These are phyloP conservation scores for Pituophis catenifer DNA, from an alignment of 2,113 vertebrate species.

Conservation along the genomic window DNA sequence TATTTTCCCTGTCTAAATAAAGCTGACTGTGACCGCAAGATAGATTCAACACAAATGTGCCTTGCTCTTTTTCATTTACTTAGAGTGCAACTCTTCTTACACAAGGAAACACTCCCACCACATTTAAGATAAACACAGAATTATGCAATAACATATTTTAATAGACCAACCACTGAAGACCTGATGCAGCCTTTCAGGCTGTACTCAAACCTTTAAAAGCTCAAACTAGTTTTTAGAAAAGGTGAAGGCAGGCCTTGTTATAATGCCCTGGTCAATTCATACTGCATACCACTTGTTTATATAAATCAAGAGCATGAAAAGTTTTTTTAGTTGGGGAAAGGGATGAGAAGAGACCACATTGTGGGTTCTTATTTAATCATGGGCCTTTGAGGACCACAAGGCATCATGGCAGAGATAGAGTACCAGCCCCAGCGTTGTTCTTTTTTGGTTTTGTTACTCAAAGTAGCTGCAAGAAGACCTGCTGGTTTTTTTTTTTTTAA, in stretches of 20 bases:
- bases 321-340: background rate
- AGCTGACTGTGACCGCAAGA: background rate
- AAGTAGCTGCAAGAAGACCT: background rate
- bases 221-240: background rate
- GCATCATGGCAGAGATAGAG: background rate
- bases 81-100: background rate
- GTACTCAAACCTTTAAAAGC: background rate
- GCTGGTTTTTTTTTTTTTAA: no score
- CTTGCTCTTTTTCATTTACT: background rate
- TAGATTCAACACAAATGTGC: background rate
- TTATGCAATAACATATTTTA: background rate
- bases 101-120: background rate
- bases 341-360: background rate
- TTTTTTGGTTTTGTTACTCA: background rate
- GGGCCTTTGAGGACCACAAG: background rate
- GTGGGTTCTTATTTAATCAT: background rate
- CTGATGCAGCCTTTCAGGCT: background rate
- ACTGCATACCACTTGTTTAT: background rate
- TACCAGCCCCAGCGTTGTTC: background rate
- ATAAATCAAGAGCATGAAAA: background rate
- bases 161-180: background rate
- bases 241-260: background rate
- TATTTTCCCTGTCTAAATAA: background rate
- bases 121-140: background rate
- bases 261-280: background rate